Conservation (phyloP, 2,888 invertebrate species). For the Drosophila diplacantha region DNA sequence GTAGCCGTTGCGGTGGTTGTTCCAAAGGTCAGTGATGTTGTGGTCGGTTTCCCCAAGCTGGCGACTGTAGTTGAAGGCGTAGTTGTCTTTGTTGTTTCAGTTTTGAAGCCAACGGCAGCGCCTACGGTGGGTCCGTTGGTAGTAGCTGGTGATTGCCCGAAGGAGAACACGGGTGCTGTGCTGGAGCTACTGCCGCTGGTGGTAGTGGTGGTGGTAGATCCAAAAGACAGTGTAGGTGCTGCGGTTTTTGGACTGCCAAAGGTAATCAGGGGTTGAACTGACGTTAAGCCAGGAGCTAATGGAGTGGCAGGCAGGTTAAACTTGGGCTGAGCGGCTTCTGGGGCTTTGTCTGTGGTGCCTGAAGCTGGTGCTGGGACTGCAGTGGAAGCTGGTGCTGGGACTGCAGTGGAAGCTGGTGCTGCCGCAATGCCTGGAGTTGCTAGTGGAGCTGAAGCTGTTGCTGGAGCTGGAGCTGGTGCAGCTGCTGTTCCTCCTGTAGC, state of each 20-base stretch:
- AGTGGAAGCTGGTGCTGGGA: not conserved
- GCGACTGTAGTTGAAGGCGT: not conserved
- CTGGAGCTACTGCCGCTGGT: not conserved
- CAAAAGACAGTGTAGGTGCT: conserved; percentile 10
- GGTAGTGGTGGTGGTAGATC: conserved; percentile 12
- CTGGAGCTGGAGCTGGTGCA: not conserved
- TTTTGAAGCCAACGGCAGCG: conserved; percentile 10
- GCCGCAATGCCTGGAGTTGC: not conserved
- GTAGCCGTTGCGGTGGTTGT: not conserved
- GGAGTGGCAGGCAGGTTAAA: not conserved
- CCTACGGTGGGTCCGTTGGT: not conserved
- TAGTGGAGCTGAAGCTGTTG: not conserved
- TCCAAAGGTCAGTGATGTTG: conserved; percentile 1
- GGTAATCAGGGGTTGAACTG: conserved; percentile 1
- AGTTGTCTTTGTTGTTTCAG: conserved; percentile 1
- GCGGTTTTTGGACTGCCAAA: conserved; percentile 19
- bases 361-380: not conserved
- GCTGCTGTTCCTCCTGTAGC: not conserved
- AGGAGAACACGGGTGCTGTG: conserved; percentile 13
- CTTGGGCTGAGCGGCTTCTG: conserved; percentile 17
- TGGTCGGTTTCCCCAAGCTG: not conserved
- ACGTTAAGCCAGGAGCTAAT: not conserved
- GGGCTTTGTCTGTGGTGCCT: conserved; percentile 15
- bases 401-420: not conserved
- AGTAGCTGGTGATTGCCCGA: conserved; percentile 6